phyloP scores from a whole-genome alignment of 2,797 vertebrate species.

The Xerus rutilus region DNA sequence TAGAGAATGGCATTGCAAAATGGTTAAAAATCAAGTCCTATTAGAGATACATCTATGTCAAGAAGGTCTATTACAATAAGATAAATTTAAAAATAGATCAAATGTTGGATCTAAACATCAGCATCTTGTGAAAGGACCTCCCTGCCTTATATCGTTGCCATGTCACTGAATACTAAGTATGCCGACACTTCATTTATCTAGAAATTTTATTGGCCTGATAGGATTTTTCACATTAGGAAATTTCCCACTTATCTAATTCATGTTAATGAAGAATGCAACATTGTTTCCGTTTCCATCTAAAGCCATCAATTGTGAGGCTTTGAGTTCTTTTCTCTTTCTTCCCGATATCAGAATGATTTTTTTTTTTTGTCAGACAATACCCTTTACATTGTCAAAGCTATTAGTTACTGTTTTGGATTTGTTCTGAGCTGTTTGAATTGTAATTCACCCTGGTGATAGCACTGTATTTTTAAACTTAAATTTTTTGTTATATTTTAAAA shows the following conservation, averaged over 20 bases:
- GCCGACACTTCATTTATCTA: neutral
- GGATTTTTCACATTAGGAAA: neutral
- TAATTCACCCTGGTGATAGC: neutral
- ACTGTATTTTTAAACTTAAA: neutral
- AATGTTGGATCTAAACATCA: neutral
- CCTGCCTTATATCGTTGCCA: neutral
- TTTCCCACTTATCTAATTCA: neutral
- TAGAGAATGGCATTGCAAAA: neutral
- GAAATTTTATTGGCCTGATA: neutral
- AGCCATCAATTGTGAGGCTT: neutral
- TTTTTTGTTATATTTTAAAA: constrained; percentile 46
- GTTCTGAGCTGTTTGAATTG: neutral
- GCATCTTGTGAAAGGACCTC: neutral
- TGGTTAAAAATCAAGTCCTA: neutral
- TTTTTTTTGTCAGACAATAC: neutral
- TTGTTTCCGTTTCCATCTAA: neutral
- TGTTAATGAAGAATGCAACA: neutral
- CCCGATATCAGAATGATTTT: neutral
- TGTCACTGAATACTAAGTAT: neutral
- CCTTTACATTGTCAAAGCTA: neutral
- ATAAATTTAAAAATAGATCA: neutral
- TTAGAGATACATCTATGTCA: neutral
- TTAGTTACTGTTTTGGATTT: neutral
- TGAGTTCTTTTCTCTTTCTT: neutral
- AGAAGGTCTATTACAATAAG: neutral